Evolutionary conservation across 2,888 invertebrate species (phyloP).

Genomic region (Noctua pronuba): DNA sequence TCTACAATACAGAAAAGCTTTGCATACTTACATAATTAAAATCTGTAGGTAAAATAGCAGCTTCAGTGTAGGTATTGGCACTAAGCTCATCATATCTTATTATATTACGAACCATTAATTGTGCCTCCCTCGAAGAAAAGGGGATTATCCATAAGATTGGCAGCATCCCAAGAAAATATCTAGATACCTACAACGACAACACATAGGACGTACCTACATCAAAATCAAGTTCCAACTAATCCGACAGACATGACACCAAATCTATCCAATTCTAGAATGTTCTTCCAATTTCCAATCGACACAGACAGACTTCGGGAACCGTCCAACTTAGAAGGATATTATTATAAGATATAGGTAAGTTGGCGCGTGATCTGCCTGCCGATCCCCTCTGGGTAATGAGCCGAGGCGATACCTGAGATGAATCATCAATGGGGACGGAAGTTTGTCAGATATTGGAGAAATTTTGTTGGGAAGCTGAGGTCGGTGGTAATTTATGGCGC

Average conservation of each 20-base stretch:
- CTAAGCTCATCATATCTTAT: neutral
- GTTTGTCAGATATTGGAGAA: conserved; percentile 29
- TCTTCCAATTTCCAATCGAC: neutral
- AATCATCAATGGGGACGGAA: conserved; percentile 51
- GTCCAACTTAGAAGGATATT: conserved; percentile 13
- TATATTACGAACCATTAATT: neutral
- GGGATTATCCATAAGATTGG: neutral
- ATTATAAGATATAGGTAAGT: conserved; percentile 43
- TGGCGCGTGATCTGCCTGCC: conserved; percentile 44
- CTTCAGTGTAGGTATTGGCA: neutral
- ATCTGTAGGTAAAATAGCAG: neutral
- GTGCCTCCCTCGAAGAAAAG: neutral
- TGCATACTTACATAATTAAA: neutral
- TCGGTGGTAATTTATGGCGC: conserved; percentile 17
- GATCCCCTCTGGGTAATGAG: conserved; percentile 53
- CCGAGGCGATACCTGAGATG: conserved; percentile 51
- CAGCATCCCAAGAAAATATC: neutral
- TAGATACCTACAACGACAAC: neutral
- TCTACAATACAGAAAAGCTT: neutral
- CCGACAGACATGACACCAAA: neutral
- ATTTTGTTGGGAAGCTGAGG: conserved; percentile 4
- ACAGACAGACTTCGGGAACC: neutral
- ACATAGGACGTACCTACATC: neutral
- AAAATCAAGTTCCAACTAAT: neutral
- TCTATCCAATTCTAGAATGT: conserved; percentile 5